Base-by-base conservation (phyloP, 1,140 invertebrate genomes). In the Bathynomus jamesi region DNA sequence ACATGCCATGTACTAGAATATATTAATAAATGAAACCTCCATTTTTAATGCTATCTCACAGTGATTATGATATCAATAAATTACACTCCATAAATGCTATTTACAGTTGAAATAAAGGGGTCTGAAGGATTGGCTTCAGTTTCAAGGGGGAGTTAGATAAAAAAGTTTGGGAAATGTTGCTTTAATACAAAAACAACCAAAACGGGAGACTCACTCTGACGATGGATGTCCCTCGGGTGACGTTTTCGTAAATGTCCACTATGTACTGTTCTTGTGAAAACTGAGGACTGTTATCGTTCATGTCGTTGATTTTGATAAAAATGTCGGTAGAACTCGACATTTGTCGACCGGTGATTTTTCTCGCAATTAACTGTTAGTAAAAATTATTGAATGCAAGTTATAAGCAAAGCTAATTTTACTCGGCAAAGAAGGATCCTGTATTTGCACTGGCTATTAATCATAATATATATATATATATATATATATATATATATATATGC, bases 261-360 rank as follows among this genome's bases (percentile, higher is more conserved):
- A 87, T 84, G 79, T 95, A 97, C 0, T 85, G 82, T 17, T 87
- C 79, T 74, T 89, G 84, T 8, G 87, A 82, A 80, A 98, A 98
- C 65, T 88, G 83, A 0, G 95, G 95, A 4, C 87, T 82, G 82
- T 96, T 95, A 79, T 97, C 95, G 79, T 98, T 97, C 3, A 91
- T 85, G 81, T 98, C 95, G 70, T 89, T 87, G 21, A 98, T 82
- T 78, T 90, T 88, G 1, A 96, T 89, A 0, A 87, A 89, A 0
- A 95, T 87, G 70, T 89, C 88, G 0, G 89, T 88, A 46, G 84
- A 85, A 0, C 87, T 86, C 24, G 90, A 89, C 40, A 73, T 68
- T 2, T 65, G 71, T 4, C 69, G 32, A 0, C 75, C 72, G 21
- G 75, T 73, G 25, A 76, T 72, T 28, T 73, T 71, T 10, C 63